Conservation (phyloP, 35 echinoderm and acorn worm genomes). For the Lytechinus pictus region DNA sequence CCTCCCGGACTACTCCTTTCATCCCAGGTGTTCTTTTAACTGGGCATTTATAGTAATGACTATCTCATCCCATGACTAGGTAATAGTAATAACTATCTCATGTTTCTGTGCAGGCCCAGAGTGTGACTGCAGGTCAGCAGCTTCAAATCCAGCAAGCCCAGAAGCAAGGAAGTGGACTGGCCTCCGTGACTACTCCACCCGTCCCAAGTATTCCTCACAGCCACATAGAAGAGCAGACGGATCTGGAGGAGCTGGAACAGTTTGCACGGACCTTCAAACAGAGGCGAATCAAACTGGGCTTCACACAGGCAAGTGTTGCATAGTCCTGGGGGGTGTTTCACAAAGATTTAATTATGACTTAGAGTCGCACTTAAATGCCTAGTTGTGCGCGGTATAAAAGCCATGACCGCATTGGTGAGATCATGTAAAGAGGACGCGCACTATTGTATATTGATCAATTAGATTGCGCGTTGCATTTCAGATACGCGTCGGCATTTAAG, state of each 20-base stretch:
- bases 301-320: constrained; percentile 81
- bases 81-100: neutral
- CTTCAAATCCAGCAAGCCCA: constrained; percentile 79
- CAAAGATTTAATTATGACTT: too few species aligned
- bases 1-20: neutral
- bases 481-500: too few species aligned
- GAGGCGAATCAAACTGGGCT: constrained; percentile 93
- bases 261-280: constrained; percentile 98
- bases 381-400: too few species aligned
- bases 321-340: too few species aligned
- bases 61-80: neutral
- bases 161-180: constrained; percentile 52
- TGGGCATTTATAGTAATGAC: neutral
- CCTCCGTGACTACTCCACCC: neutral
- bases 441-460: too few species aligned
- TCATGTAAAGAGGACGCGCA: too few species aligned
- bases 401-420: too few species aligned
- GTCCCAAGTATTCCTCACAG: constrained; percentile 65
- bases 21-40: neutral
- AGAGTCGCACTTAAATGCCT: too few species aligned
- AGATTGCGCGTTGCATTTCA: too few species aligned
- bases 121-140: constrained; percentile 56
- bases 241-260: constrained; percentile 96
- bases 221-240: constrained; percentile 83
- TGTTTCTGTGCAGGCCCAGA: constrained; percentile 15